Percentiles rank a stretch among this genome's conserved stretches.
phyloP scores from a whole-genome alignment of 2,113 vertebrate species.

The Varanus komodoensis region DNA sequence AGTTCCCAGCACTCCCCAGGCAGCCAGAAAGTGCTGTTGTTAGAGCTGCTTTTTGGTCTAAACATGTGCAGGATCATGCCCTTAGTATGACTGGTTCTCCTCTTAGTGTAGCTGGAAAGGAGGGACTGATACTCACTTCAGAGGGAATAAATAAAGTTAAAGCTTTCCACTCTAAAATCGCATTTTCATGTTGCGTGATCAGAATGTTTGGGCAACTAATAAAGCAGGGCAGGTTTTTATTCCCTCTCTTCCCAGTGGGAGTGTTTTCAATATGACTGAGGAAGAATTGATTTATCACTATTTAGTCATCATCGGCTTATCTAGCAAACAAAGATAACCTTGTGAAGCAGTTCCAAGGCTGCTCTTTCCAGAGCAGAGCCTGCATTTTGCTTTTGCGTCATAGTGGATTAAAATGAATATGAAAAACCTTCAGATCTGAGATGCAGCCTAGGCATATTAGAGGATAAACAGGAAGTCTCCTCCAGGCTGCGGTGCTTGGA shows the following conservation, averaged over 20 bases:
- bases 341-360: not conserved
- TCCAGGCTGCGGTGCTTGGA: not conserved
- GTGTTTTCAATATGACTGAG: not conserved
- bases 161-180: not conserved
- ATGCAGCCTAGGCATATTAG: not conserved
- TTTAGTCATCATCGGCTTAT: constrained; percentile 3
- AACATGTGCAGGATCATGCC: no score
- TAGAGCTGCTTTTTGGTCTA: no score
- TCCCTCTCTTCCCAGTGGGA: not conserved
- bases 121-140: no score
- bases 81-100: no score
- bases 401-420: no score
- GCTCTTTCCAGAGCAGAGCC: not conserved
- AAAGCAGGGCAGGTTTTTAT: no score
- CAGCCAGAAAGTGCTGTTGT: no score
- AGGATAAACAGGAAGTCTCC: not conserved
- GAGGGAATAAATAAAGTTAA: not conserved
- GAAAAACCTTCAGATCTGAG: not conserved
- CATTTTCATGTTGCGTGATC: not conserved
- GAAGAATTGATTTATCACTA: not conserved
- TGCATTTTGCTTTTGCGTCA: not conserved
- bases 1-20: no score
- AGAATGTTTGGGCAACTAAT: not conserved
- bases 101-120: not conserved
- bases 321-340: not conserved